These are phyloP conservation scores for Garra rufa DNA, from an alignment of 2,113 vertebrate species.

Conservation along the genomic window DNA sequence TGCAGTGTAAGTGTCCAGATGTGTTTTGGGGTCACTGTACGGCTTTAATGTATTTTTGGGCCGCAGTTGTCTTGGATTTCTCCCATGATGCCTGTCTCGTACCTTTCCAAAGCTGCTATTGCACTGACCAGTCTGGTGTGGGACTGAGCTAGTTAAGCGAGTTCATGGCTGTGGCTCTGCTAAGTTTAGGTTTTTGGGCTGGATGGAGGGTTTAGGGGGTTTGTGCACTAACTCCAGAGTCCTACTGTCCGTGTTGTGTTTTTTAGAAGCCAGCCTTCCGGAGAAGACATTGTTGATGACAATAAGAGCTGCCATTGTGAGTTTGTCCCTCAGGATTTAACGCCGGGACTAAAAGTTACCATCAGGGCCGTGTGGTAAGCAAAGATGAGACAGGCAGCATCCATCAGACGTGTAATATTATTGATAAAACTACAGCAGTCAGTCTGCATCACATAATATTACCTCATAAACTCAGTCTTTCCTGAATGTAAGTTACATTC, in stretches of 20 bases:
- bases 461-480: not conserved
- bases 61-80: not conserved
- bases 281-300: conserved; percentile 91
- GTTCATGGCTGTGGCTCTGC: not conserved
- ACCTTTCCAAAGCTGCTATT: not conserved
- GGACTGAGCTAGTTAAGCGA: conserved; percentile 53
- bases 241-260: conserved; percentile 53
- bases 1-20: not conserved
- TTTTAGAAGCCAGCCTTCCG: conserved; percentile 91
- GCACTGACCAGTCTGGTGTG: not conserved
- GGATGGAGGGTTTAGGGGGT: conserved; percentile 11
- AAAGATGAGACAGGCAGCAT: not conserved
- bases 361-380: conserved; percentile 96
- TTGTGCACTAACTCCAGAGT: conserved; percentile 54
- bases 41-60: not conserved
- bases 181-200: conserved; percentile 57
- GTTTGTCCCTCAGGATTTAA: conserved; percentile 92
- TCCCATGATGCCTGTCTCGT: not conserved
- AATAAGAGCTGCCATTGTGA: conserved; percentile 97
- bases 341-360: conserved; percentile 93
- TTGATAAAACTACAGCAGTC: not conserved
- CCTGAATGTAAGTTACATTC: conserved; percentile 21
- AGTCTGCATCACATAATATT: conserved; percentile 14
- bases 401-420: conserved; percentile 18
- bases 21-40: not conserved